A percentile compares a stretch with the other conserved stretches of the same genome.
Conservation (phyloP, 2,888 invertebrate genomes). For the Anarsia innoxiella region DNA sequence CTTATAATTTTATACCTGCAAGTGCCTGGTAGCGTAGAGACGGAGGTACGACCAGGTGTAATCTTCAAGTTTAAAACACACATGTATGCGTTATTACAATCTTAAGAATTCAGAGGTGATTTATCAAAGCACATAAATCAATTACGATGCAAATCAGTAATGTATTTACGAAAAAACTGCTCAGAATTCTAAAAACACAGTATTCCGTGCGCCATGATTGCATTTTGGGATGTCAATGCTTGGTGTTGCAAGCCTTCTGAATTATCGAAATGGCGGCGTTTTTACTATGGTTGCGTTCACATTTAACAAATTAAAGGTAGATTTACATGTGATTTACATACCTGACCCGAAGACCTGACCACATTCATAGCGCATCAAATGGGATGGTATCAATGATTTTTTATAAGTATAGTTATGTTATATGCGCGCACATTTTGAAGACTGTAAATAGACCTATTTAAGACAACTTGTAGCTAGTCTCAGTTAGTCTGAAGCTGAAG, state of each 20-base stretch:
- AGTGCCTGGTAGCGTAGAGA: constrained; percentile 72
- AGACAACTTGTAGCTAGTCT: too few relatives aligned
- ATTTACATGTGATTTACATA: too few relatives aligned
- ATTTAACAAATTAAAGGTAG: too few relatives aligned
- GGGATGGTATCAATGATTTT: too few relatives aligned
- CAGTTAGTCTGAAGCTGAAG: too few relatives aligned
- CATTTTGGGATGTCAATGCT: constrained; percentile 76
- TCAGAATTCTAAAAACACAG: constrained; percentile 76
- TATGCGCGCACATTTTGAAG: too few relatives aligned
- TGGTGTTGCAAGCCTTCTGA: constrained; percentile 48
- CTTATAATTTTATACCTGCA: constrained; percentile 72
- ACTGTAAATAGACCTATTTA: too few relatives aligned
- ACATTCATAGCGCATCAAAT: too few relatives aligned
- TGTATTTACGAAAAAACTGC: constrained; percentile 76
- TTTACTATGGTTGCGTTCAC: constrained; percentile 46
- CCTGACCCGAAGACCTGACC: too few relatives aligned
- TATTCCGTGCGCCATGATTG: constrained; percentile 76
- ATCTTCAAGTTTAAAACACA: constrained; percentile 60
- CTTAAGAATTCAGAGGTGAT: constrained; percentile 53
- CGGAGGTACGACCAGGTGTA: constrained; percentile 66
- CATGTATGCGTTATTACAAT: constrained; percentile 67
- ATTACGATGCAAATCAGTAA: constrained; percentile 65
- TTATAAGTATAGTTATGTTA: too few relatives aligned
- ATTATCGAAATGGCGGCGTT: constrained; percentile 50
- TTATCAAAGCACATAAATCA: constrained; percentile 61